These are phyloP conservation scores for Drosophila melanogaster DNA, from an alignment of 1,140 invertebrate species.

Conservation along the genomic window DNA sequence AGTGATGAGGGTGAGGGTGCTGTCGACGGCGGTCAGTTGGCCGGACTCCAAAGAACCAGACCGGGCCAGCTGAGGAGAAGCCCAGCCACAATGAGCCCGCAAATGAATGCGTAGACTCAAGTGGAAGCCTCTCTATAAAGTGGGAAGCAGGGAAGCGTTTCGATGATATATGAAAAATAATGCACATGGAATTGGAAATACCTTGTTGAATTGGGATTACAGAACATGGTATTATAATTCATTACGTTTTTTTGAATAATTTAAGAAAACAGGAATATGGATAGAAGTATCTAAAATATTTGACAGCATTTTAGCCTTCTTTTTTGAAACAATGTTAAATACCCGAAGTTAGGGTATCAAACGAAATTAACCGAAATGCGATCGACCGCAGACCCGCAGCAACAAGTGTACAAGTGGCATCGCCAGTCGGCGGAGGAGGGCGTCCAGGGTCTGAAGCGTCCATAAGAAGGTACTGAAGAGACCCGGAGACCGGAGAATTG, in stretches of 20 bases:
- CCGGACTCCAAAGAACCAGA: slow-evolving; percentile 33
- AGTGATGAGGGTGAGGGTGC: slow-evolving; percentile 68
- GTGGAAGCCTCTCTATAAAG: slow-evolving; percentile 46
- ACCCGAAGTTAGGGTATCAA: slow-evolving; percentile 26
- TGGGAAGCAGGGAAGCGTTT: slow-evolving; percentile 2
- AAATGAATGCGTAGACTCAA: slow-evolving; percentile 80
- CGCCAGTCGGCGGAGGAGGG: slow-evolving; percentile 25
- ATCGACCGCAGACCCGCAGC: slow-evolving; percentile 81
- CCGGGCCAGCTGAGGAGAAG: slow-evolving; percentile 12
- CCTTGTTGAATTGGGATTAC: not conserved
- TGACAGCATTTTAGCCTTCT: no score
- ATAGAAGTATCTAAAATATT: no score
- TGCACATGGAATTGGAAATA: not conserved
- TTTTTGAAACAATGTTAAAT: no score
- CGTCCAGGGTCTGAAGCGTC: slow-evolving; percentile 9
- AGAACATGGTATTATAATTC: no score
- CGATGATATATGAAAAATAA: not conserved
- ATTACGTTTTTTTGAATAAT: no score
- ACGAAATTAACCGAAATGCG: slow-evolving; percentile 77
- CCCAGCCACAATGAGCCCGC: slow-evolving; percentile 71
- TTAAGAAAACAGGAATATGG: no score
- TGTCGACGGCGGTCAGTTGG: slow-evolving; percentile 55
- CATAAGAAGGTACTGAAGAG: slow-evolving; percentile 31
- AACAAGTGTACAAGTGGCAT: slow-evolving; percentile 83
- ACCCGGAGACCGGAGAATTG: slow-evolving; percentile 32